Evolutionary conservation across 2,888 invertebrate species (phyloP).

Genomic region (Protodeltote pygarga): DNA sequence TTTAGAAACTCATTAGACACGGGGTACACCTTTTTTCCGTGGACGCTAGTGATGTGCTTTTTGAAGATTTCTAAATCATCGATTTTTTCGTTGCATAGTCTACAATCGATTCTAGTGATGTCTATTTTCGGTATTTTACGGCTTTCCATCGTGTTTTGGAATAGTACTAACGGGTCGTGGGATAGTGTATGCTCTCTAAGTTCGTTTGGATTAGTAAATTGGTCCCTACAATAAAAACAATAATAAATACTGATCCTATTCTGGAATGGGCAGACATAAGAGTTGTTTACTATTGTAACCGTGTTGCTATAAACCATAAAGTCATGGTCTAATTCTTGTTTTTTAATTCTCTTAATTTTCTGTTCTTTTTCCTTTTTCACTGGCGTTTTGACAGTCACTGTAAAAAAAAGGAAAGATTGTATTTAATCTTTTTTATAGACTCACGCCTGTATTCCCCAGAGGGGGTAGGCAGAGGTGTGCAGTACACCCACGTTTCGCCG

Average conservation of each 20-base stretch:
- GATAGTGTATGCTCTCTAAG: slow-evolving; percentile 71
- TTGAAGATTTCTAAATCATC: slow-evolving; percentile 67
- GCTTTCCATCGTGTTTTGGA: slow-evolving; percentile 69
- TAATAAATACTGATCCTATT: slow-evolving; percentile 71
- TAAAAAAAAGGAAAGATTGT: slow-evolving; percentile 9
- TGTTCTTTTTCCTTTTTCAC: slow-evolving; percentile 43
- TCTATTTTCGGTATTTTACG: slow-evolving; percentile 79
- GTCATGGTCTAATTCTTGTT: slow-evolving; percentile 61
- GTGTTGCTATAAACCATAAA: slow-evolving; percentile 70
- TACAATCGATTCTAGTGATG: slow-evolving; percentile 75
- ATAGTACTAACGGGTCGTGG: slow-evolving; percentile 68
- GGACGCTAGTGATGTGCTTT: slow-evolving; percentile 61
- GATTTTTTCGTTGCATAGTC: slow-evolving; percentile 72
- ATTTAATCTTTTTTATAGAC: neutral
- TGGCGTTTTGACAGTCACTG: slow-evolving; percentile 46
- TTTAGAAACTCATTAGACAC: slow-evolving; percentile 73
- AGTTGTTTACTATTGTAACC: slow-evolving; percentile 68
- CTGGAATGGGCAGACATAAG: slow-evolving; percentile 69
- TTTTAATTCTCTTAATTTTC: slow-evolving; percentile 46
- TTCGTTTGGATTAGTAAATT: slow-evolving; percentile 75
- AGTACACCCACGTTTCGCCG: too few species aligned
- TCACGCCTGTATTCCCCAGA: too few species aligned
- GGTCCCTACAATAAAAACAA: slow-evolving; percentile 78
- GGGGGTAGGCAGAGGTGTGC: too few species aligned
- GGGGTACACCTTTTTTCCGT: slow-evolving; percentile 59